These are phyloP conservation scores for Tipula vernalis DNA, from an alignment of 2,888 invertebrate genomes.

Conservation along the genomic window DNA sequence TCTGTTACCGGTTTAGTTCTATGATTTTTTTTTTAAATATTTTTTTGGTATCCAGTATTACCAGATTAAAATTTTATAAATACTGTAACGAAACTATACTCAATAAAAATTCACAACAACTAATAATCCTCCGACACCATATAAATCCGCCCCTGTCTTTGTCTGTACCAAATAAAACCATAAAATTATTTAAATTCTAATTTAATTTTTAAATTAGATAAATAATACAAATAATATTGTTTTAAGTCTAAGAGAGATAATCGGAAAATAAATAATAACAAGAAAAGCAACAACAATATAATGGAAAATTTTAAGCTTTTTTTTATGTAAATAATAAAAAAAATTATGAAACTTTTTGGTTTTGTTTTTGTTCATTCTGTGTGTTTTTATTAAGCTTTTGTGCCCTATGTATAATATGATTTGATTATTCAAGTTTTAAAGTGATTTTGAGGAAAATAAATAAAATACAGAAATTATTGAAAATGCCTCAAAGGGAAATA, in stretches of 20 bases:
- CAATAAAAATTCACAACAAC: no score
- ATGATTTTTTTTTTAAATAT: no score
- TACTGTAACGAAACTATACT: no score
- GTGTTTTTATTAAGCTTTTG: background rate
- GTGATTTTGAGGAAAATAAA: background rate
- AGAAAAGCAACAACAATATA: background rate
- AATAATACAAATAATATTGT: background rate
- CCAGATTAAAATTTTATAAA: no score
- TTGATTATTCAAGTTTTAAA: background rate
- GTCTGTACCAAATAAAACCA: background rate
- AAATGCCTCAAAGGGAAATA: background rate
- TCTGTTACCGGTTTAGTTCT: no score
- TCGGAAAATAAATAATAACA: background rate
- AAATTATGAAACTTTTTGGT: background rate
- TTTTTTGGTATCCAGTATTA: no score
- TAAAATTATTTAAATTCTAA: background rate
- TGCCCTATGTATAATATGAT: background rate
- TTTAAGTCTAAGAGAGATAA: background rate
- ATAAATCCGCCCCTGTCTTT: background rate
- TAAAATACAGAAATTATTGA: background rate
- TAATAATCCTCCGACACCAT: no score
- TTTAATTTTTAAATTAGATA: conserved; percentile 4
- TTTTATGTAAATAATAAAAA: background rate
- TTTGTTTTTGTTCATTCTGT: background rate
- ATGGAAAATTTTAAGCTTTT: background rate